Evolutionary conservation across 2,113 vertebrate species (phyloP).

Genomic region (Dicaeum eximium): DNA sequence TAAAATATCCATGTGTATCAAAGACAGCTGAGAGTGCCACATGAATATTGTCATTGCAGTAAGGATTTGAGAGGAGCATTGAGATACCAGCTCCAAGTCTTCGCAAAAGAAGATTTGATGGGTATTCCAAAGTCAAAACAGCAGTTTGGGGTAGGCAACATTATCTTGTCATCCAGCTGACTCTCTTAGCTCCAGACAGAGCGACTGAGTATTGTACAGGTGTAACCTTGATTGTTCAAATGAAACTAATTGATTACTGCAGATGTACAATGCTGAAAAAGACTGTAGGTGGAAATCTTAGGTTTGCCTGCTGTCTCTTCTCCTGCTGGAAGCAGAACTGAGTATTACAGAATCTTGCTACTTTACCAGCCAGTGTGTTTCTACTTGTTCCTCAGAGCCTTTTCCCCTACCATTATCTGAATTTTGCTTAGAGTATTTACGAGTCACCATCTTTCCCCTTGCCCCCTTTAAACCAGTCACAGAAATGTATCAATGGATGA

Average conservation of each 20-base stretch:
- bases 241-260: background rate
- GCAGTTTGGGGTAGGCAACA: background rate
- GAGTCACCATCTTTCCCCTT: background rate
- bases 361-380: background rate
- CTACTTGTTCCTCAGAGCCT: background rate
- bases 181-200: background rate
- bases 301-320: background rate
- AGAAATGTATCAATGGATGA: slow-evolving; percentile 44
- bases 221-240: background rate
- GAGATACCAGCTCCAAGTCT: background rate
- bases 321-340: background rate
- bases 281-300: background rate
- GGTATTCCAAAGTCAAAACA: background rate
- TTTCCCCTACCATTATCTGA: background rate
- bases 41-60: background rate
- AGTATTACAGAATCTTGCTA: background rate
- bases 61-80: background rate
- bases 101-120: background rate
- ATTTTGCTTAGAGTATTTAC: background rate
- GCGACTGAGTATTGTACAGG: background rate
- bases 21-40: background rate
- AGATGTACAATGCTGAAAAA: background rate
- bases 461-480: background rate
- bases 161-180: background rate
- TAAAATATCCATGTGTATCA: background rate